Percentiles rank a stretch among this genome's conserved stretches.
Evolutionary conservation across 2,797 vertebrate species (phyloP).

Genomic region (Enteromius afrohamiltoni): DNA sequence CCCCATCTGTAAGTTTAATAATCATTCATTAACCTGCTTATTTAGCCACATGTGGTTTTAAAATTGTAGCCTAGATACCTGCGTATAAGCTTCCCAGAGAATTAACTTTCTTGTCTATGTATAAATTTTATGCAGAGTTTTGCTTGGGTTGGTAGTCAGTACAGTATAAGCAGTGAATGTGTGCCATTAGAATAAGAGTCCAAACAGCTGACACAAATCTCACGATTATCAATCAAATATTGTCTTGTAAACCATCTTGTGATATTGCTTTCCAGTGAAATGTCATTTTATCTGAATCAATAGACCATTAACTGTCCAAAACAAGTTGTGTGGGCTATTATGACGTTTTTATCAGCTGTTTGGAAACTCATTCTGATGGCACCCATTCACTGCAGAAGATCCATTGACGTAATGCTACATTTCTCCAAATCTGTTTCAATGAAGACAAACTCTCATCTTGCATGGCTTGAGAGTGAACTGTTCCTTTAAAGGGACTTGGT

Average conservation of each 20-base stretch:
- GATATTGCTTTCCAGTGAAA: not conserved
- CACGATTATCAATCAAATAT: not conserved
- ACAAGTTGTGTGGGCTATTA: not conserved
- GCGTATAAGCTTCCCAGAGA: not conserved
- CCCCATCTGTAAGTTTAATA: conserved; percentile 45
- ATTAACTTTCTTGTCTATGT: not conserved
- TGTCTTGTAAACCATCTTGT: not conserved
- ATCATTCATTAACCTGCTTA: conserved; percentile 57
- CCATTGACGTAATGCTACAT: not conserved
- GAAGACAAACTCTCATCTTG: not conserved
- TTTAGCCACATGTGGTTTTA: conserved; percentile 56
- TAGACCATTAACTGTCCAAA: not conserved
- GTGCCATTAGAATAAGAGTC: not conserved
- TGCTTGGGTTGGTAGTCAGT: not conserved
- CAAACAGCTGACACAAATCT: not conserved
- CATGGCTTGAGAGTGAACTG: not conserved
- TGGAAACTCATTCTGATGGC: not conserved
- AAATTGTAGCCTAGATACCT: conserved; percentile 43
- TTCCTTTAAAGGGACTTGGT: not conserved
- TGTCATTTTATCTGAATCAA: not conserved
- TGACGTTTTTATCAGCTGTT: not conserved
- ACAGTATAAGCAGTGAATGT: not conserved
- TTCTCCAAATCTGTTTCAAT: not conserved
- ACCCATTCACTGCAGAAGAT: not conserved
- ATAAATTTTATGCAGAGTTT: not conserved